Conservation (phyloP, 1,140 invertebrate genomes). For the Drosophila subobscura region DNA sequence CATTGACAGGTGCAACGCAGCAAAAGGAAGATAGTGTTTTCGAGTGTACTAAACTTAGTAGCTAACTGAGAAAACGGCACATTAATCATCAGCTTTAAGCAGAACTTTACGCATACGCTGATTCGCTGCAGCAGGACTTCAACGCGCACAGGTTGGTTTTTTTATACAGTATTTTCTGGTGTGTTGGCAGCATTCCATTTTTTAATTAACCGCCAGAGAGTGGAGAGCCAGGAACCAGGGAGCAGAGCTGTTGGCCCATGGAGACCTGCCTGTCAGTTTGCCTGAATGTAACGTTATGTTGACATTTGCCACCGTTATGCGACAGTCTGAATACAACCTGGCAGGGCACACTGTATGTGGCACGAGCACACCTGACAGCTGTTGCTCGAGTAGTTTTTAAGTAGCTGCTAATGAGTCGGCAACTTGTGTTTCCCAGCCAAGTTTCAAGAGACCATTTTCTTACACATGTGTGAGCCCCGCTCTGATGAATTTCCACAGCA, state of each 20-base stretch:
- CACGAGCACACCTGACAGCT: slow-evolving; percentile 60
- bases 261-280: slow-evolving; percentile 64
- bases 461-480: not conserved
- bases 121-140: slow-evolving; percentile 24
- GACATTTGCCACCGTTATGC: slow-evolving; percentile 74
- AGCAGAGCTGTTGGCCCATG: slow-evolving; percentile 15
- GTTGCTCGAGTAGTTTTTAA: slow-evolving; percentile 77
- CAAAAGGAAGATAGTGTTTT: not conserved
- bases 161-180: slow-evolving; percentile 1
- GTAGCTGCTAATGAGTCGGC: slow-evolving; percentile 74
- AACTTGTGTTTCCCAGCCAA: slow-evolving; percentile 40
- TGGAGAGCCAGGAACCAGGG: slow-evolving; percentile 2
- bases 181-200: slow-evolving; percentile 42
- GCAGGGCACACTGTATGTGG: not conserved
- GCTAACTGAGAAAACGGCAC: slow-evolving; percentile 41
- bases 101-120: slow-evolving; percentile 14
- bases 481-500: no score
- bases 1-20: slow-evolving; percentile 59
- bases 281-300: slow-evolving; percentile 67
- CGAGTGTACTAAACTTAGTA: slow-evolving; percentile 54
- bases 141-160: slow-evolving; percentile 32
- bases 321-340: slow-evolving; percentile 56
- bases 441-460: slow-evolving; percentile 36
- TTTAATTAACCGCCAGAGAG: slow-evolving; percentile 76
- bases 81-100: slow-evolving; percentile 60